These are phyloP conservation scores for Chloromyia formosa DNA, from an alignment of 2,888 invertebrate species.

Conservation along the genomic window DNA sequence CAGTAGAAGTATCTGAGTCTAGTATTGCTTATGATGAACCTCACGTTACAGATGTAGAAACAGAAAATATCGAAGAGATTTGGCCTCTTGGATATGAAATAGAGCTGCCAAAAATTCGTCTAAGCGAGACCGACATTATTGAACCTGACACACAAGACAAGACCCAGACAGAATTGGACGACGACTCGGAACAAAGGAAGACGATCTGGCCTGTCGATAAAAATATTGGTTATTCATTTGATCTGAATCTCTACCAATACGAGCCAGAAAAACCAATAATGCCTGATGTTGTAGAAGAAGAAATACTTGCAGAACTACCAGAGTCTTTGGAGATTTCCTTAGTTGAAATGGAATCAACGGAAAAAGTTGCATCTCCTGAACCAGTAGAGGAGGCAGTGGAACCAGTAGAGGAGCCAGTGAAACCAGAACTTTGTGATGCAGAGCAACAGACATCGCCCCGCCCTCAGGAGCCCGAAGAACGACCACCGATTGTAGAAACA, in stretches of 20 bases:
- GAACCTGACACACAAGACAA: conserved; percentile 48
- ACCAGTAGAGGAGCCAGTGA: conserved; percentile 67
- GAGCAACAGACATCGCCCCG: conserved; percentile 71
- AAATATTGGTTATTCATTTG: conserved; percentile 58
- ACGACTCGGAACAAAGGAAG: conserved; percentile 46
- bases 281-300: neutral
- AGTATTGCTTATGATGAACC: conserved; percentile 47
- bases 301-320: neutral
- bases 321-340: neutral
- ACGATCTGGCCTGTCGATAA: conserved; percentile 60
- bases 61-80: conserved; percentile 58
- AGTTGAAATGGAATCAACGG: neutral
- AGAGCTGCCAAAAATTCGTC: conserved; percentile 55
- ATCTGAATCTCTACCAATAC: conserved; percentile 58
- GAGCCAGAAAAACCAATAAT: conserved; percentile 50
- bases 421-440: conserved; percentile 55
- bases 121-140: conserved; percentile 49
- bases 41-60: conserved; percentile 32
- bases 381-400: conserved; percentile 68
- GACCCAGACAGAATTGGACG: conserved; percentile 46
- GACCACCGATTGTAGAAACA: conserved; percentile 61
- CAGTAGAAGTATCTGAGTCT: conserved; percentile 56
- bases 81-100: conserved; percentile 62
- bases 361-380: too few relatives aligned
- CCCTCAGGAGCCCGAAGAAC: conserved; percentile 37